Percentiles rank a stretch among this genome's conserved stretches.
phyloP scores from a whole-genome alignment of 2,888 invertebrate genomes.

The Hydroisotoma schaefferi region DNA sequence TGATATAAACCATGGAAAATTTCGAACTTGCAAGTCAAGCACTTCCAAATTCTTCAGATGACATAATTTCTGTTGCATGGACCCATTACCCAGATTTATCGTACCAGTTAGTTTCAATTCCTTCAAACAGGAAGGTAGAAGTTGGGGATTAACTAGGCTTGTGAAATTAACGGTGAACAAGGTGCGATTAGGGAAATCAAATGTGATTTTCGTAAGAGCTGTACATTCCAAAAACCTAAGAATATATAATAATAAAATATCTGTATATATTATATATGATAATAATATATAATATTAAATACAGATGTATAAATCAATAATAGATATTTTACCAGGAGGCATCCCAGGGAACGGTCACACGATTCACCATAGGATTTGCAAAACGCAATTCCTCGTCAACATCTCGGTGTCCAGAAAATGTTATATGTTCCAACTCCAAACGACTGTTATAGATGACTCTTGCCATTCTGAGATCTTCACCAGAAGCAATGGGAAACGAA shows the following conservation, averaged over 20 bases:
- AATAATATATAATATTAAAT: too few species aligned
- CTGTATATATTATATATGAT: too few species aligned
- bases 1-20: not conserved
- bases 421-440: constrained; percentile 11
- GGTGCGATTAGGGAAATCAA: not conserved
- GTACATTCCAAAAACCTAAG: too few species aligned
- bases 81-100: not conserved
- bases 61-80: not conserved
- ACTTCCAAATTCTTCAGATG: not conserved
- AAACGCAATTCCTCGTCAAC: not conserved
- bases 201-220: not conserved
- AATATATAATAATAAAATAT: too few species aligned
- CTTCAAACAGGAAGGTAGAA: not conserved
- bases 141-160: not conserved
- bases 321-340: not conserved
- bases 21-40: not conserved
- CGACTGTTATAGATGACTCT: constrained; percentile 11
- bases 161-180: not conserved
- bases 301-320: too few species aligned
- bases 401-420: constrained; percentile 21
- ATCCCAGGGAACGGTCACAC: not conserved
- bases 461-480: constrained; percentile 16
- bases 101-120: not conserved
- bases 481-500: constrained; percentile 17
- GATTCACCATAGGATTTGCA: not conserved